phyloP scores from a whole-genome alignment of 2,888 invertebrate genomes.

The Spisula subtruncata region DNA sequence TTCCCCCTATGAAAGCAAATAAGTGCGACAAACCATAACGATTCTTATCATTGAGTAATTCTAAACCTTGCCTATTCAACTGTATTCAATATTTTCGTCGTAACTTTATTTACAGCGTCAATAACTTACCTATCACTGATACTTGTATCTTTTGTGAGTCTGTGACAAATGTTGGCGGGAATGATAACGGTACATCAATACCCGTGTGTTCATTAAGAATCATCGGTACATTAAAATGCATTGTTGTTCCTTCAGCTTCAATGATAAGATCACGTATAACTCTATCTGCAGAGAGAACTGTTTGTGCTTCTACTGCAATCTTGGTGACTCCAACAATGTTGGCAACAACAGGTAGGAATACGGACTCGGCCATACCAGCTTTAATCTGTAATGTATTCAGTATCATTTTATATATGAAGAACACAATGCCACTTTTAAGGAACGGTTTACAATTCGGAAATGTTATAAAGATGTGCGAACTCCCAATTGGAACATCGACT shows the following conservation, averaged over 20 bases:
- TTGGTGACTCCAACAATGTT: constrained; percentile 58
- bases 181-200: constrained; percentile 91
- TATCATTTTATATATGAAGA: too few species aligned
- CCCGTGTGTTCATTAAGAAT: constrained; percentile 63
- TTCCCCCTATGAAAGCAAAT: too few species aligned
- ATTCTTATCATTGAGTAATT: too few species aligned
- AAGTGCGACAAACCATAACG: too few species aligned
- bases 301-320: constrained; percentile 68
- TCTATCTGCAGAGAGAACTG: constrained; percentile 60
- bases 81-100: background rate
- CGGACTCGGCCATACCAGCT: constrained; percentile 63
- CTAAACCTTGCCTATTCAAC: background rate
- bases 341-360: constrained; percentile 67
- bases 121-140: constrained; percentile 87
- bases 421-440: too few species aligned
- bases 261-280: constrained; percentile 65
- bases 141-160: constrained; percentile 91
- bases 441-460: too few species aligned
- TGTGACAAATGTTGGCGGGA: constrained; percentile 90
- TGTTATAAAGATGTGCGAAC: too few species aligned
- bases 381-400: constrained; percentile 44
- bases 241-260: constrained; percentile 80
- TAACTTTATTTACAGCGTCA: too few species aligned
- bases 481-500: too few species aligned
- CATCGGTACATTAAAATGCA: constrained; percentile 78